Evolutionary conservation across 2,888 invertebrate species (phyloP).

Genomic region (Hirtodrosophila trivittata): DNA sequence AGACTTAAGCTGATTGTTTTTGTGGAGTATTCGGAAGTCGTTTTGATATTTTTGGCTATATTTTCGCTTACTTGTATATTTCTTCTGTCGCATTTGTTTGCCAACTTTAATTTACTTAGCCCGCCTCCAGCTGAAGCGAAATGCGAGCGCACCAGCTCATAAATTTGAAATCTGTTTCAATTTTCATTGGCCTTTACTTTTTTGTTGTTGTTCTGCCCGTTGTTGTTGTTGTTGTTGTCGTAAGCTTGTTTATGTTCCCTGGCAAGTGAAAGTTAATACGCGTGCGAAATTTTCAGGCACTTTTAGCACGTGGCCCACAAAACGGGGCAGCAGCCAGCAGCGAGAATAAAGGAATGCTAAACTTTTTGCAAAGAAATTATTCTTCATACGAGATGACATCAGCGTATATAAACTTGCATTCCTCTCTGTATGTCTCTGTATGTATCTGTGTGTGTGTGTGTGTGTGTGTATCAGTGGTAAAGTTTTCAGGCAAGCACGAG

Average conservation of each 20-base stretch:
- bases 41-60: no score
- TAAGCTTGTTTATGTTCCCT: constrained; percentile 69
- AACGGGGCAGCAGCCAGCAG: constrained; percentile 14
- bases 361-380: constrained; percentile 67
- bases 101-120: constrained; percentile 64
- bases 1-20: no score
- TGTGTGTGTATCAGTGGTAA: constrained; percentile 46
- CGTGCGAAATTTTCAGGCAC: constrained; percentile 66
- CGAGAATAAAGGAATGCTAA: constrained; percentile 40
- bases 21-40: no score
- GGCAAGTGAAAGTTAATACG: constrained; percentile 71
- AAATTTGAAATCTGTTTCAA: constrained; percentile 73
- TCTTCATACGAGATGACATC: constrained; percentile 72
- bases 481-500: constrained; percentile 53
- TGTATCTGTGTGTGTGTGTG: constrained; percentile 5
- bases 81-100: constrained; percentile 58
- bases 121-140: constrained; percentile 26
- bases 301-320: constrained; percentile 30
- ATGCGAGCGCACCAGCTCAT: constrained; percentile 46
- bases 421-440: constrained; percentile 13
- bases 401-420: constrained; percentile 61
- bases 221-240: constrained; percentile 24
- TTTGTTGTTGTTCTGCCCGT: constrained; percentile 23
- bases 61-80: neutral
- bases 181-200: constrained; percentile 56